A percentile compares a stretch with the other conserved stretches of the same genome.
Evolutionary conservation across 2,888 invertebrate species (phyloP).

Genomic region (Papilio protenor): DNA sequence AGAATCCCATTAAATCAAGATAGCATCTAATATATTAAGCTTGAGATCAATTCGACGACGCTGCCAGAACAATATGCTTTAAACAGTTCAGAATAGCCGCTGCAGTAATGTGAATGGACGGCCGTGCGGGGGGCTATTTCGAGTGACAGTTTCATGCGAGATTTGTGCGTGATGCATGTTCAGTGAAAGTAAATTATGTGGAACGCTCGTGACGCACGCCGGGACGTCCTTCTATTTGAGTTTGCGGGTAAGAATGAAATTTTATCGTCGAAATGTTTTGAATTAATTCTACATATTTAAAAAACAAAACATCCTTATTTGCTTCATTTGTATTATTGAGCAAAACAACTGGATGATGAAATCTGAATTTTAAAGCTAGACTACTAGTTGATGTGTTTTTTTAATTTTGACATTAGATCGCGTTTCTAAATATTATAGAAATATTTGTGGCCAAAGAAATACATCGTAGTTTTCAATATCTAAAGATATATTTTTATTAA

Average conservation of each 20-base stretch:
- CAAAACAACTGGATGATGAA: no score
- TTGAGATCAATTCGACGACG: conserved; percentile 18
- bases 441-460: neutral
- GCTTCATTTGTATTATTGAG: neutral
- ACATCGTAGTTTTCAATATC: neutral
- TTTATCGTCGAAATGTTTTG: neutral
- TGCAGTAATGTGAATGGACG: conserved; percentile 25
- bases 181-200: conserved; percentile 42
- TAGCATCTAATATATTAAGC: conserved; percentile 7
- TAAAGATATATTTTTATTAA: conserved; percentile 15
- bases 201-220: conserved; percentile 26
- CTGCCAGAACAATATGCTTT: conserved; percentile 28
- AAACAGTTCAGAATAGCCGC: conserved; percentile 14
- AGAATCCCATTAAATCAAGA: conserved; percentile 2
- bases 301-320: neutral
- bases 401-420: no score
- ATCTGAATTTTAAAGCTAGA: no score
- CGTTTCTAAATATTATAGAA: neutral
- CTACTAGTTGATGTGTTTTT: no score
- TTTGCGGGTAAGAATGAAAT: conserved; percentile 17
- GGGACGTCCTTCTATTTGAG: conserved; percentile 28
- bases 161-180: conserved; percentile 33
- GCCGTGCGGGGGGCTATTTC: conserved; percentile 24
- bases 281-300: neutral
- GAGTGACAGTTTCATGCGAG: conserved; percentile 35